Evolutionary conservation across 2,113 vertebrate genomes (phyloP).

Genomic region (Haplochromis burtoni): DNA sequence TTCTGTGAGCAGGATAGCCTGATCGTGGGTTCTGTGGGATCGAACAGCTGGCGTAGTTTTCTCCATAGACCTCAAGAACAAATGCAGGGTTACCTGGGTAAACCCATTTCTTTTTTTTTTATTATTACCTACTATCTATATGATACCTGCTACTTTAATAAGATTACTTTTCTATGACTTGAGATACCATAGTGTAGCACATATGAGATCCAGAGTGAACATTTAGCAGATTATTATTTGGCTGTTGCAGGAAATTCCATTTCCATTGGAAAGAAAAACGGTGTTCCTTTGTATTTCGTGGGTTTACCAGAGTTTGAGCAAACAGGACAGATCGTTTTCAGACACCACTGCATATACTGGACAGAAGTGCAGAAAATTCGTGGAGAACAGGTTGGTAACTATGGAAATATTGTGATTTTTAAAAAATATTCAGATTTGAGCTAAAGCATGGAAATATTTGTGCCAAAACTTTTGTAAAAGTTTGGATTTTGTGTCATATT

Average conservation of each 20-base stretch:
- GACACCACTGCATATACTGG: neutral
- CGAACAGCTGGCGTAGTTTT: slow-evolving; percentile 51
- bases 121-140: neutral
- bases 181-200: neutral
- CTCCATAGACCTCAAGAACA: neutral
- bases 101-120: neutral
- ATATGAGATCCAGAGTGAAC: neutral
- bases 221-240: neutral
- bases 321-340: slow-evolving; percentile 60
- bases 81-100: slow-evolving; percentile 62
- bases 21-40: slow-evolving; percentile 60
- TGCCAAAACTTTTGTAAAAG: neutral
- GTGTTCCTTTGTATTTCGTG: slow-evolving; percentile 38
- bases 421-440: neutral
- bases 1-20: slow-evolving; percentile 44
- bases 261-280: slow-evolving; percentile 43
- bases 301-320: slow-evolving; percentile 65
- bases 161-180: neutral
- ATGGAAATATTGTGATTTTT: neutral
- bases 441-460: neutral
- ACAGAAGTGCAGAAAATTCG: neutral
- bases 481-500: neutral
- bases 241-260: slow-evolving; percentile 61
- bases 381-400: slow-evolving; percentile 53
- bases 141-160: neutral